phyloP scores from a whole-genome alignment of 2,797 vertebrate species.

The Centropyge bicolor region DNA sequence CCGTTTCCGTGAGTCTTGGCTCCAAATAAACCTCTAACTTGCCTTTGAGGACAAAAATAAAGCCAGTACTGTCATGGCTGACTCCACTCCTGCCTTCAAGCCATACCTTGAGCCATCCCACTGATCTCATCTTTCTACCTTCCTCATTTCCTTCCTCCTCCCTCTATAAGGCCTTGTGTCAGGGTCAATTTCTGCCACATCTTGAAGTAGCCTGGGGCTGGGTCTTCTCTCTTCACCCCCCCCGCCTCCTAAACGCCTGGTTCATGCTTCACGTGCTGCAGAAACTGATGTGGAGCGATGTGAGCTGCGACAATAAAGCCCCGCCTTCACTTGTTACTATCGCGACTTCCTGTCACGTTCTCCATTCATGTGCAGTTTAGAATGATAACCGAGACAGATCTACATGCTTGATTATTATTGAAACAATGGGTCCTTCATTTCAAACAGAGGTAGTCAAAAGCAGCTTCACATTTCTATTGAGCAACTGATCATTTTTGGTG shows the following conservation, averaged over 20 bases:
- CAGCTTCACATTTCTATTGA: neutral
- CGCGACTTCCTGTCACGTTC: neutral
- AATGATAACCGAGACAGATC: neutral
- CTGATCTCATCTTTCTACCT: neutral
- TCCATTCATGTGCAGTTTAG: neutral
- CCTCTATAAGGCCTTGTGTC: constrained; percentile 28
- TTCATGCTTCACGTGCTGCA: constrained; percentile 3
- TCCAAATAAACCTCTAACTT: neutral
- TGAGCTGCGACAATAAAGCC: neutral
- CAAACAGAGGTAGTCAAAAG: neutral
- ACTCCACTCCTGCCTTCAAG: constrained; percentile 16
- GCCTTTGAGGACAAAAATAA: constrained; percentile 16
- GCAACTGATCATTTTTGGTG: neutral
- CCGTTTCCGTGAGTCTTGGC: neutral
- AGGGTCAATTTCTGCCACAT: constrained; percentile 50
- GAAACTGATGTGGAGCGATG: constrained; percentile 1
- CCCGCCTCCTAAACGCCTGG: constrained; percentile 6
- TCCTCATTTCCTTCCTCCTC: constrained; percentile 10
- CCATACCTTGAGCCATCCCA: constrained; percentile 9
- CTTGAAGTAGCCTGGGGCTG: constrained; percentile 35
- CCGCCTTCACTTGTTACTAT: neutral
- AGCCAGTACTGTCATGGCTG: neutral
- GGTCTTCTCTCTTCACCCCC: neutral
- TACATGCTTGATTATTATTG: neutral
- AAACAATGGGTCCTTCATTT: neutral